phyloP scores from a whole-genome alignment of 2,888 invertebrate genomes.

The Acronicta aceris region DNA sequence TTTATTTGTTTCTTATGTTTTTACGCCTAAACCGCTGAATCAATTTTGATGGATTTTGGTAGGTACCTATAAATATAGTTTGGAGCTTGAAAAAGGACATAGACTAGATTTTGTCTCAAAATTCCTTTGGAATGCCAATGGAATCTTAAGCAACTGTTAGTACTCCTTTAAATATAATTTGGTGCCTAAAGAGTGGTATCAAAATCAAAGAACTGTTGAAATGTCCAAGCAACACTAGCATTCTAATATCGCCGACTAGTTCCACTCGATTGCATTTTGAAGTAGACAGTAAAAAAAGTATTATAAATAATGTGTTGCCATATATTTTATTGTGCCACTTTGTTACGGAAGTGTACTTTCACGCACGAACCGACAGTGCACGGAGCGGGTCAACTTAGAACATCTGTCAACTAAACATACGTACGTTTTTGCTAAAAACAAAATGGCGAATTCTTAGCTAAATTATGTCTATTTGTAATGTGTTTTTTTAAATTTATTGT shows the following conservation, averaged over 20 bases:
- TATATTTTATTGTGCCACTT: conserved; percentile 54
- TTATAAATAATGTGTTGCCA: conserved; percentile 42
- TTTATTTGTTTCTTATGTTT: too few species aligned
- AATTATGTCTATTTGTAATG: background rate
- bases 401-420: conserved; percentile 25
- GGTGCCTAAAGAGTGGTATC: too few species aligned
- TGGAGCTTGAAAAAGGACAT: too few species aligned
- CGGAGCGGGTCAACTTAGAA: conserved; percentile 39
- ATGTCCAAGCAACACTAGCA: conserved; percentile 2
- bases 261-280: conserved; percentile 23
- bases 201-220: background rate
- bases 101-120: too few species aligned
- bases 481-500: background rate
- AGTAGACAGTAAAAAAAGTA: conserved; percentile 37
- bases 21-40: too few species aligned
- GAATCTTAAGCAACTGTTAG: too few species aligned
- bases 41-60: too few species aligned
- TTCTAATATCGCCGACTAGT: conserved; percentile 19
- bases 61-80: too few species aligned
- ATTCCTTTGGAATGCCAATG: too few species aligned
- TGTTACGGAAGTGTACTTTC: conserved; percentile 50
- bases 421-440: conserved; percentile 37
- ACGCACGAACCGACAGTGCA: conserved; percentile 40
- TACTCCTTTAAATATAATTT: too few species aligned
- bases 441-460: conserved; percentile 31